Base-by-base conservation (phyloP, 2,888 invertebrate species). In the Campoplex nolae region DNA sequence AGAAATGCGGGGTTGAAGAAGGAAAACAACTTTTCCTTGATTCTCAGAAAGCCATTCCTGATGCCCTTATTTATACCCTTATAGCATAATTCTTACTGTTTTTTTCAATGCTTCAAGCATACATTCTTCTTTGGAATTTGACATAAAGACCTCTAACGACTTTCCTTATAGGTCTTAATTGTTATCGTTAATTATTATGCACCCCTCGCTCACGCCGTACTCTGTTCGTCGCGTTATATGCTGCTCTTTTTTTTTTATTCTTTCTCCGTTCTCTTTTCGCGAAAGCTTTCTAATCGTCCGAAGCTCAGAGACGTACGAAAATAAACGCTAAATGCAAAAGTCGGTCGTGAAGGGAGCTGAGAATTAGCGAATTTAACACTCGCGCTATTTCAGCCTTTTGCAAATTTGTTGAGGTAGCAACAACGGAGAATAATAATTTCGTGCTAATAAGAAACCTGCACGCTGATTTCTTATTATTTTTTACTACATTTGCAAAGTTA, bases 41-140 rank as follows among this genome's bases (percentile, higher is more conserved):
- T 56, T 68, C 68, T 35, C 23, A 51, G 77, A 73, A 80, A 77
- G 67, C 48, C 67, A 45, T n/a, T 62, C 70, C 62, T 45, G 56
- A 78, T 84, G 84, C 56, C 87, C 82, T 70, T 87, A 67, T 79
- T 79, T 48, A 67, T 80, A 35, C 32, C 51, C 75, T 51, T 75
- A 35, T 48, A 68, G 23, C 23, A 38, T 38, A 38, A 38, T 76
- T 54, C 56, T 73, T 42, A 9, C 23, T 23, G 23, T 23, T 23
- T 83, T 70, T 51, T 79, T 71, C 32, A 16, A 8, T 32, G 9
- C 32, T 35, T 32, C 18, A 51, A 68, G 11, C 13, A 70, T 32
- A 23, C 23, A 38, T 71, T 38, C 51, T 65, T 32, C 35, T 62
- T 6, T 32, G 28, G 28, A 28, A 58, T 38, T 28, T 28, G n/a